Evolutionary conservation across 2,113 vertebrate genomes (phyloP), one percentile per base, ranked within the genome.

Genomic region (Tupaia tana): DNA sequence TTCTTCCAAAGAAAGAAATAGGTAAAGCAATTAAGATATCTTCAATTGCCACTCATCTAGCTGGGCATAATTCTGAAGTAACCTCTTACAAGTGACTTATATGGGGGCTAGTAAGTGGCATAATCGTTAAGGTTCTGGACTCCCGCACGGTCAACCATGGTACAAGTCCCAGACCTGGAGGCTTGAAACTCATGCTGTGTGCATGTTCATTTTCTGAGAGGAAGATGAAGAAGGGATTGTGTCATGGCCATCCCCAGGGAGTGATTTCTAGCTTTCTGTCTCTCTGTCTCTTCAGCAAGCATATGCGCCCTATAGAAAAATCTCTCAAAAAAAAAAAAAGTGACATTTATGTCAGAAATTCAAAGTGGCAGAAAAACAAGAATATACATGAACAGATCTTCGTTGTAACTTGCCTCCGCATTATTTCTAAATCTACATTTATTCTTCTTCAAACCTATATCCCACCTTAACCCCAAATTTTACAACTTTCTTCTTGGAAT

Each of bases 1-100:
- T 89, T 86, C 67, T 69, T 69, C 61, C 86, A 86, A 75, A 96
- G 25, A 69, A 94, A 94, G 8, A 20, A 75, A 34, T 11, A 84
- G 3, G 27, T 63, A 4, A 25, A 83, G 69, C 75, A 91, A 94
- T 75, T 80, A 34, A 43, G 25, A 89, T 86, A 56, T 34, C 56
- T 86, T 89, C 22, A 52, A 16, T 6, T 84, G 54, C 16, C 69
- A 88, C 16, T 69, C 73, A 84, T 73, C 31, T 22, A 25, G 59
- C 52, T 69, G 25, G 25, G 24, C 25, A 73, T 56, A 89, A 74
- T 80, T 81, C 56, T 66, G 0, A 81, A 83, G 27, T 61, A 7
- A 61, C 63, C 22, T 91, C 61, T 52, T 24, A 0, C 58, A 85
- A 81, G 20, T 59, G 27, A 69, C 54, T 87, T 95, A 70, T n/a